Evolutionary conservation across 2,113 vertebrate species (phyloP), one percentile per base, ranked within the genome.

Genomic region (Lampris megalopsis): DNA sequence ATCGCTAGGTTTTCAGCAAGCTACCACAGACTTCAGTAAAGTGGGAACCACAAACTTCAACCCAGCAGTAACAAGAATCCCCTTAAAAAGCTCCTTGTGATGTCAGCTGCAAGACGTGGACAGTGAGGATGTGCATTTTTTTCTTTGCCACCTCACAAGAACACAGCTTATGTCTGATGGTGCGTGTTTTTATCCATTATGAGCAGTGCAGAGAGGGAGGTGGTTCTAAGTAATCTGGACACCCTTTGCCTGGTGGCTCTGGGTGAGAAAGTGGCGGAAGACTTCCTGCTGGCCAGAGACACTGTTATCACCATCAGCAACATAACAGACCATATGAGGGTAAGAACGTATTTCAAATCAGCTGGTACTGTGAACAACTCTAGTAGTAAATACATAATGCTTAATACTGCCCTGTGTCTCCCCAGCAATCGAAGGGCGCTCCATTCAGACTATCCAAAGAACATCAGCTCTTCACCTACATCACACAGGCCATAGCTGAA

Each of bases 141-240:
- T 24, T 24, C 24, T 24, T 24, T 24, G 24, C 24, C 24, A 24
- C 24, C 24, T 24, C 24, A 24, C 24, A 24, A 24, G 24, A 24
- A 24, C 24, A 24, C 24, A 24, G 24, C 24, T 24, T 24, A 24
- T 24, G 24, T 24, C 24, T 24, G 24, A 24, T 24, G 24, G 24
- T 24, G 24, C 24, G 24, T 24, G 24, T 24, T 2, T 62, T 6
- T 7, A 6, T 49, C 7, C 47, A 3, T 40, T 36, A 0, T 54
- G n/a, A 49, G 80, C 43, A 99, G 98, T 76, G 95, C 95, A 50
- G 96, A 98, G 71, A 94, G 96, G 67, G 97, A 98, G 87, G 97
- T 99, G 67, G 93, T 98, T 53, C 95, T 96, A 2, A 96, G 97
- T 91, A 99, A 99, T 86, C 86, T 99, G 90, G 96, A 98, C 60